phyloP scores from a whole-genome alignment of 1,140 invertebrate genomes.

The Piezodorus guildinii region DNA sequence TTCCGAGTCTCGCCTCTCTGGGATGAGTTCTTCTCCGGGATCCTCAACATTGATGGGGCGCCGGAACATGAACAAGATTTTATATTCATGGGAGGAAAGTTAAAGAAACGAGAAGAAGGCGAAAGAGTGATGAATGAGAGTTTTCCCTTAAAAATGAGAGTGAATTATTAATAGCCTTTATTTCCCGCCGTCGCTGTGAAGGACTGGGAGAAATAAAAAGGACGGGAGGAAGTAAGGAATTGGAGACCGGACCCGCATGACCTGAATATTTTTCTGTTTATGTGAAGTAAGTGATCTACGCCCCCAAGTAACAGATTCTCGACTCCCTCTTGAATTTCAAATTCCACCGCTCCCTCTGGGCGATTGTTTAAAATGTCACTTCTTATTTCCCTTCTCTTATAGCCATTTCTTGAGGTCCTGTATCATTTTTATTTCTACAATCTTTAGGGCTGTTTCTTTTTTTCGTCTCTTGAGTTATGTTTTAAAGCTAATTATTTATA shows the following conservation, averaged over 20 bases:
- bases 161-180: constrained; percentile 15
- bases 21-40: too few relatives aligned
- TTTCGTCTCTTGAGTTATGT: too few relatives aligned
- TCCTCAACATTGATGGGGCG: too few relatives aligned
- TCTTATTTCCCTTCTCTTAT: background rate
- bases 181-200: background rate
- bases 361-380: constrained; percentile 9
- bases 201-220: background rate
- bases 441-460: too few relatives aligned
- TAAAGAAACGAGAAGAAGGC: background rate
- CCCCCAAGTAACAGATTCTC: background rate
- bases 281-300: constrained; percentile 11
- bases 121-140: constrained; percentile 9
- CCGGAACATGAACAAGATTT: background rate
- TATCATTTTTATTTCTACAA: too few relatives aligned
- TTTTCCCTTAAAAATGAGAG: constrained; percentile 5
- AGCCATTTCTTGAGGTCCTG: too few relatives aligned
- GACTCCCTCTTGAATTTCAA: constrained; percentile 3
- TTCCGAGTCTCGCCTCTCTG: too few relatives aligned
- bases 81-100: constrained; percentile 3
- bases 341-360: background rate
- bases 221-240: background rate
- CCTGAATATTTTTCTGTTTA: constrained; percentile 12
- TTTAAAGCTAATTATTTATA: too few relatives aligned
- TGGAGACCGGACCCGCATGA: constrained; percentile 4